Evolutionary conservation across 2,888 invertebrate genomes (phyloP), one percentile per base, ranked within the genome.

Genomic region (Leptopilina drosophilae): DNA sequence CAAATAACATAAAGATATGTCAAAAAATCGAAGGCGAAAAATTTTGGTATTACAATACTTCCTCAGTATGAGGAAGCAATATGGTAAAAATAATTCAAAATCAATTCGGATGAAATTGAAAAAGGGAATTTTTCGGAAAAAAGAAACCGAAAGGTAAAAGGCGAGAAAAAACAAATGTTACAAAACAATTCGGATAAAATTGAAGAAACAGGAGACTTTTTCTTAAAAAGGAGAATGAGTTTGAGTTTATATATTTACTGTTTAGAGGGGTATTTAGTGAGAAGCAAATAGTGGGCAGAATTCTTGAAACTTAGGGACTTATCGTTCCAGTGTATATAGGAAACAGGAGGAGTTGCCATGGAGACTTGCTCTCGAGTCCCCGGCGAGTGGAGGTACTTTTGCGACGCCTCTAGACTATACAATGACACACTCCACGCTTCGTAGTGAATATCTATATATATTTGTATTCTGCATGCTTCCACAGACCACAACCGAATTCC

Each of bases 291-390:
- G 67, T 46, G 69, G 49, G 14, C 56, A 73, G 56, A 53, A 73
- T 53, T 73, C 69, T 56, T 73, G 53, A 73, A 73, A 56, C 33
- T 73, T 14, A 53, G 56, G 69, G 69, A 73, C 69, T 73, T 73
- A 73, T 73, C 53, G 56, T 73, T 73, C 56, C 33, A 33, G 33
- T 33, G 33, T 33, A 49, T 8, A 33, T 33, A 73, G 49, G 33
- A 46, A 53, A 33, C 56, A 73, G 56, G 56, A 73, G 73, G 73
- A 73, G 73, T 73, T 73, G 73, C 73, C 73, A 73, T 73, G 73
- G 73, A 73, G 33, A 73, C 73, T 73, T 73, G 73, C 33, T 73
- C 73, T 59, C 73, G 73, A 73, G 73, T 56, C 73, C 56, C 56
- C 56, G 73, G 56, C 40, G 33, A 73, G 40, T 56, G 56, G 9